These are phyloP conservation scores for Delia radicum DNA, from an alignment of 1,140 invertebrate genomes.

Conservation along the genomic window DNA sequence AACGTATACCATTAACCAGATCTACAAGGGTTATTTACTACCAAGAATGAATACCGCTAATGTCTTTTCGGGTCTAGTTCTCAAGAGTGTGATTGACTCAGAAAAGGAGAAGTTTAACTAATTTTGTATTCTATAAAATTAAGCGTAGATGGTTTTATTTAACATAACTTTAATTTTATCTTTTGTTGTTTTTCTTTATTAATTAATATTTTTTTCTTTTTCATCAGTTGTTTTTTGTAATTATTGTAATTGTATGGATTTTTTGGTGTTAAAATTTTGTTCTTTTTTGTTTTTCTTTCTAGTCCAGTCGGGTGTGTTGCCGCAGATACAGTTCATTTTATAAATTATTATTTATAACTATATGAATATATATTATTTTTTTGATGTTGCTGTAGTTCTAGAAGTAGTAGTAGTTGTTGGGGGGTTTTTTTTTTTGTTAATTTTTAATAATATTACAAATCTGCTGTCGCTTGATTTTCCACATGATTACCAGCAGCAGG, in stretches of 20 bases:
- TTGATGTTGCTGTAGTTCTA: not conserved
- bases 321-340: too few species aligned
- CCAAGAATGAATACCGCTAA: too few species aligned
- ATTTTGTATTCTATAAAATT: not conserved
- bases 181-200: not conserved
- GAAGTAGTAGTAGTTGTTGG: not conserved
- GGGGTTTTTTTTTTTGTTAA: slow-evolving; percentile 11
- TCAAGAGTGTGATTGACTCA: not conserved
- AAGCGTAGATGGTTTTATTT: too few species aligned
- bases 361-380: too few species aligned
- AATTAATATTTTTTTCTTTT: not conserved
- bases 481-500: slow-evolving; percentile 38
- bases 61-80: too few species aligned
- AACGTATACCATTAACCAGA: too few species aligned
- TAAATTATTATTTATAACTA: too few species aligned
- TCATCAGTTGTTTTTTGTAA: not conserved
- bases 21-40: too few species aligned
- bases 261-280: slow-evolving; percentile 19
- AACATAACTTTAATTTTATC: not conserved
- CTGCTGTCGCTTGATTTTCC: slow-evolving; percentile 32
- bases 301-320: slow-evolving; percentile 5
- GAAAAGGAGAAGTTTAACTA: not conserved
- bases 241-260: not conserved
- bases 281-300: not conserved
- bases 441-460: slow-evolving; percentile 29